phyloP scores from a whole-genome alignment of 2,797 vertebrate genomes.

The Liasis olivaceus region DNA sequence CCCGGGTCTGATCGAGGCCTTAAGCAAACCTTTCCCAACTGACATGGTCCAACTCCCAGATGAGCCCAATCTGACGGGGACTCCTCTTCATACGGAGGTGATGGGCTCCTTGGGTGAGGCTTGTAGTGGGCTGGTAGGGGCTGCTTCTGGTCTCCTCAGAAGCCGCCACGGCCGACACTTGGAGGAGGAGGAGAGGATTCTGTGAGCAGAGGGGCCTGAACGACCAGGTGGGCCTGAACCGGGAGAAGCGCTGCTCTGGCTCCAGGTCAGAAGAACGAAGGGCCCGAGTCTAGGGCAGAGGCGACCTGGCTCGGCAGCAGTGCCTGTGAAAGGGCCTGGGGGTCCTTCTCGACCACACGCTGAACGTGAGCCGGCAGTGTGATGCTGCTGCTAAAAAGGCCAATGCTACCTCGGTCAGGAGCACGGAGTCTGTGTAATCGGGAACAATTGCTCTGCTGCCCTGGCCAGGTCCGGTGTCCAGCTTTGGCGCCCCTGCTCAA shows the following conservation, averaged over 20 bases:
- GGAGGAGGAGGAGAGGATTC: background rate
- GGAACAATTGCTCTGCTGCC: too few relatives aligned
- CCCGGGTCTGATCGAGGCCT: background rate
- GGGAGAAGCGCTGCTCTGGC: background rate
- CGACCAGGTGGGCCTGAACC: background rate
- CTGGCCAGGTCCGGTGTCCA: too few relatives aligned
- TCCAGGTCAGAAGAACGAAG: background rate
- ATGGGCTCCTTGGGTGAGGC: background rate
- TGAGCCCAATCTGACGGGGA: background rate
- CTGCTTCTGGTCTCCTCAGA: background rate
- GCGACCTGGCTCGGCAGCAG: background rate
- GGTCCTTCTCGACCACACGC: too few relatives aligned
- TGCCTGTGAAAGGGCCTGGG: too few relatives aligned
- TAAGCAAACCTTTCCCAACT: background rate
- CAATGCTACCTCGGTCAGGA: too few relatives aligned
- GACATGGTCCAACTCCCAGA: too few relatives aligned
- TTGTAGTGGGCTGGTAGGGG: background rate
- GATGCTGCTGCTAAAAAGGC: too few relatives aligned
- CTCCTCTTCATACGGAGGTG: background rate
- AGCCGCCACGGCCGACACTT: background rate
- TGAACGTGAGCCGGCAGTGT: too few relatives aligned
- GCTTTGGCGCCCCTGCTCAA: too few relatives aligned
- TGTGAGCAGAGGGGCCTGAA: background rate
- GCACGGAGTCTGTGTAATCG: too few relatives aligned
- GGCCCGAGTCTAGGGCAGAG: background rate